Base-by-base conservation (phyloP, 2,888 invertebrate genomes). In the Sipha maydis region DNA sequence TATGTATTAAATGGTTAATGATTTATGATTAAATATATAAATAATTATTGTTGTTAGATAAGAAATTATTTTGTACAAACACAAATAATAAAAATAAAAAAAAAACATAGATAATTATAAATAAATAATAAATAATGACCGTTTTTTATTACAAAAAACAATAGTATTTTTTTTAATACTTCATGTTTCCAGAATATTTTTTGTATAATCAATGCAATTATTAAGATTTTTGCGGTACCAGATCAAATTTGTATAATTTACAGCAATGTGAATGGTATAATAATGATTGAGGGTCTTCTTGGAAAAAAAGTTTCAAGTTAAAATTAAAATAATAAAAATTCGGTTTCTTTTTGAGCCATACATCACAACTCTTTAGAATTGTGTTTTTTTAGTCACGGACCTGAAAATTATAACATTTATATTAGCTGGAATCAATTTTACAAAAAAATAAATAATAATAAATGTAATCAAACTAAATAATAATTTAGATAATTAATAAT, bases 111-210 rank as follows among this genome's bases (percentile, higher is more conserved):
- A 82, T 86, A 75, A 85, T 88, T 80, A 88, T 76, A 82, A 88
- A 88, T 80, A 75, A 88, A 82, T 82, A 88, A 88, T 88, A 88
- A 88, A 80, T 80, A 86, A 86, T 86, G 82, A 88, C 88, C 41
- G 31, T 41, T 80, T 61, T 82, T 61, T n/a, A 41, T 56, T 71
- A 17, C 8, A 41, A 78, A 76, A 85, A 77, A n/a, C 34, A 67
- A 77, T 69, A 21, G 19, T 8, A 28, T 48, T 67, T 41, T 48
- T 48, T 48, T 82, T 77, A 67, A 85, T 85, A 85, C 85, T 76
- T 76, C 19, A 61, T n/a, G 31, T 54, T 78, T 54, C 67, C 34
- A 54, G 34, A 69, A 78, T 78, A 85, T n/a, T 54, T 78, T 69
- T 17, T 21, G 77, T 67, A 19, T 31, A 21, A 67, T 48, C 48